Evolutionary conservation across 2,113 vertebrate genomes (phyloP), one percentile per base, ranked within the genome.

Genomic region (Oxyura jamaicensis): DNA sequence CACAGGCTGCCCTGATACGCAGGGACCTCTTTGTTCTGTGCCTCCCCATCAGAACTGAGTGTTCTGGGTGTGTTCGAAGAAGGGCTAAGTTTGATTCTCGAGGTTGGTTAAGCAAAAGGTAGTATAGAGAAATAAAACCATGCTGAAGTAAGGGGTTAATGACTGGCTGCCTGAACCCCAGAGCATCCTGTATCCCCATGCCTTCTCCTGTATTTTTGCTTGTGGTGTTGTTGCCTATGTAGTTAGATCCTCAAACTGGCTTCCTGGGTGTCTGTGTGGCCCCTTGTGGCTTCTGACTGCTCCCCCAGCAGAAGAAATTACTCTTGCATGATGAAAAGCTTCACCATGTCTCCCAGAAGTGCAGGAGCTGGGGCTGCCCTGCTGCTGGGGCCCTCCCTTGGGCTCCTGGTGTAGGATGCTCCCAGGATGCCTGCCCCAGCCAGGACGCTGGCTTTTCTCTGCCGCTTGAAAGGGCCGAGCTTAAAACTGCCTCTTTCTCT

Each of bases 361-460:
- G 52, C 33, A 13, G 52, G 50, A 42, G 28, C 39, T 15, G 36
- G 10, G 33, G 25, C 56, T 52, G 33, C 25, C 68, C 39, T 35
- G n/a, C n/a, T 76, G 33, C 55, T 42, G 63, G 59, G 29, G 69
- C 25, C 39, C 23, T 63, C 36, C 35, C 60, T 41, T 1, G 60
- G 16, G 36, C 39, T 17, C 36, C 62, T 35, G 8, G 17, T 10
- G 41, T 16, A 73, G 53, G 46, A 22, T 6, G 28, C 21, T 36
- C 35, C 35, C 1, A 9, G 1, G 15, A 21, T 10, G 20, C 41
- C 29, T 3, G 0, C 31, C 11, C 36, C 33, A 48, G 1, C 18
- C 15, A 25, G 29, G 35, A 56, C 21, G 15, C 28, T n/a, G 58
- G 11, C 16, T 71, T 89, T 62, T 76, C 16, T 42, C 39, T 44